Conservation (phyloP, 2,888 invertebrate genomes). For the Bombylius major region DNA sequence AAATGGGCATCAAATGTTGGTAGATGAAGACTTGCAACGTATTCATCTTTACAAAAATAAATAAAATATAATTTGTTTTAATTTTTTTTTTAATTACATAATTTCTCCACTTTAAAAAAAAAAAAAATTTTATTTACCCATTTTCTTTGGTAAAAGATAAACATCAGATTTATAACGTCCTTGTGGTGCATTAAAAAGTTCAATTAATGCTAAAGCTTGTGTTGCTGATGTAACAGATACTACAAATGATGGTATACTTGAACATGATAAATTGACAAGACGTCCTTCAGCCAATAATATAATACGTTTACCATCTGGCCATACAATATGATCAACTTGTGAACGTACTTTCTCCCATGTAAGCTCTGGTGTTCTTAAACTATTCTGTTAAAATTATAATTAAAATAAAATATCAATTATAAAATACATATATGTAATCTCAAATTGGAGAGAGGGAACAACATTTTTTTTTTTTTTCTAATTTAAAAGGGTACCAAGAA, state of each 20-base stretch:
- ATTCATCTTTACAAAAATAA: slow-evolving; percentile 58
- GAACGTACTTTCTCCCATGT: slow-evolving; percentile 96
- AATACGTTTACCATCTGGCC: slow-evolving; percentile 94
- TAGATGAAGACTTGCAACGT: slow-evolving; percentile 92
- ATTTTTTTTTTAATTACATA: not conserved
- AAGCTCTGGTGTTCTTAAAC: slow-evolving; percentile 82
- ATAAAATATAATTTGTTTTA: not conserved
- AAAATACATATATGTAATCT: too few species aligned
- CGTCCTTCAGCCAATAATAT: slow-evolving; percentile 89
- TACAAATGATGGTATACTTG: slow-evolving; percentile 93
- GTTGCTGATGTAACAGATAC: slow-evolving; percentile 96
- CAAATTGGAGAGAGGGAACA: too few species aligned
- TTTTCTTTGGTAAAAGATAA: slow-evolving; percentile 94
- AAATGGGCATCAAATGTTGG: slow-evolving; percentile 96
- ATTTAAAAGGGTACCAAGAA: too few species aligned
- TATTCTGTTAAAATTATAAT: slow-evolving; percentile 47
- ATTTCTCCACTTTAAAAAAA: not conserved
- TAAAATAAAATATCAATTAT: slow-evolving; percentile 4
- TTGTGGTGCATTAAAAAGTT: slow-evolving; percentile 88
- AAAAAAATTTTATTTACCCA: slow-evolving; percentile 51
- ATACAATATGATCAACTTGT: slow-evolving; percentile 96
- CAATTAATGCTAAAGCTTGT: slow-evolving; percentile 92
- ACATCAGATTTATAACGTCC: slow-evolving; percentile 95
- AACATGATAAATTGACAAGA: slow-evolving; percentile 91
- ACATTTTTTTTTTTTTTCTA: too few species aligned